Conservation (phyloP, 2,113 vertebrate species). For the Pleuronectes platessa region DNA sequence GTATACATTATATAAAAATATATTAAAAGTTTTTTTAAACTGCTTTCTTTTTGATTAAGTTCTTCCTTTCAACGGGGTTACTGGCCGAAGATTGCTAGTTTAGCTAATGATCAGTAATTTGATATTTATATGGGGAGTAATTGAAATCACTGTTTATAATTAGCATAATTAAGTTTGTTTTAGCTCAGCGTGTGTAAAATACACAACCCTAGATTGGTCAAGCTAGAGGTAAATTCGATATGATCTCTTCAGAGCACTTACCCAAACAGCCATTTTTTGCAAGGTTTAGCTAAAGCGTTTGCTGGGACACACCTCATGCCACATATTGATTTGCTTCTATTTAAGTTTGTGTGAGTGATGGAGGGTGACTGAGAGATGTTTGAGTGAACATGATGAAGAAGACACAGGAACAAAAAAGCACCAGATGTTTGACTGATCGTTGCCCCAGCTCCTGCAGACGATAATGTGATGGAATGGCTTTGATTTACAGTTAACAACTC, state of each 20-base stretch:
- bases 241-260: background rate
- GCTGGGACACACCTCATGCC: slow-evolving; percentile 26
- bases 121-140: background rate
- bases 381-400: slow-evolving; percentile 27
- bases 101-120: background rate
- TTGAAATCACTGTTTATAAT: background rate
- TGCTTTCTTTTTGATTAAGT: slow-evolving; percentile 58
- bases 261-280: background rate
- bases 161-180: background rate
- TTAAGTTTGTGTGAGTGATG: slow-evolving; percentile 52
- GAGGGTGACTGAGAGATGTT: slow-evolving; percentile 29
- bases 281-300: slow-evolving; percentile 7
- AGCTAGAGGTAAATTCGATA: background rate
- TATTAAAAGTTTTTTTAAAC: slow-evolving; percentile 73
- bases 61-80: slow-evolving; percentile 52
- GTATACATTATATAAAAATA: slow-evolving; percentile 75
- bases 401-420: slow-evolving; percentile 31
- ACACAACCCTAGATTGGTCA: background rate
- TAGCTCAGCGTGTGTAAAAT: background rate
- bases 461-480: slow-evolving; percentile 53
- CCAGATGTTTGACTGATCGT: slow-evolving; percentile 15
- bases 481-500: slow-evolving; percentile 66
- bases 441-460: slow-evolving; percentile 29
- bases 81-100: background rate
- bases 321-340: slow-evolving; percentile 9